These are phyloP conservation scores for Egretta garzetta DNA, from an alignment of 2,113 vertebrate genomes.

Conservation along the genomic window DNA sequence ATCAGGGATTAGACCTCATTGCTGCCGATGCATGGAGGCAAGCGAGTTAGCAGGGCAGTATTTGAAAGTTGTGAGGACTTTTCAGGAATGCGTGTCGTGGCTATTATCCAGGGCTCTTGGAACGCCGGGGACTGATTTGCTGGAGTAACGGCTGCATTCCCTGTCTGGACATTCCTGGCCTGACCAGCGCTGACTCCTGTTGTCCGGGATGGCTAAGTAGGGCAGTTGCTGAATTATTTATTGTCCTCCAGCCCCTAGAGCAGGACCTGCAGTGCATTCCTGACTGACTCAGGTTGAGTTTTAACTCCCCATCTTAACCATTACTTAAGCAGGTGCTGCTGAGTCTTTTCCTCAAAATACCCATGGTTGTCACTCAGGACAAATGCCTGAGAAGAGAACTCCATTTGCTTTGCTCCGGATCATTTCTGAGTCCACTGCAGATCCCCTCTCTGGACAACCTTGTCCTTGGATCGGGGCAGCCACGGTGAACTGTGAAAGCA, in stretches of 20 bases:
- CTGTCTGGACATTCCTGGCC: background rate
- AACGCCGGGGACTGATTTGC: background rate
- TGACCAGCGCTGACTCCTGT: background rate
- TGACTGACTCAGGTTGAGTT: background rate
- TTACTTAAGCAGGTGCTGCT: background rate
- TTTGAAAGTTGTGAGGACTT: background rate
- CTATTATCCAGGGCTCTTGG: background rate
- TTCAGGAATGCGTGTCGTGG: background rate
- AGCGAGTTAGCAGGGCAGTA: background rate
- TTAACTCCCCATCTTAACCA: background rate
- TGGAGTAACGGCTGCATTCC: background rate
- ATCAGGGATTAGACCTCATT: rapidly evolving
- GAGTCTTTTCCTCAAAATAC: background rate
- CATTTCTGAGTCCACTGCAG: background rate
- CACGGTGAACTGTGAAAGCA: background rate
- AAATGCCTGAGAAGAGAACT: background rate
- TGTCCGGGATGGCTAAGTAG: background rate
- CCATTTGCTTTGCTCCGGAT: background rate
- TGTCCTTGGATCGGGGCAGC: background rate
- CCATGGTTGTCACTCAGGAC: background rate
- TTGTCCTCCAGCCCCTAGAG: background rate
- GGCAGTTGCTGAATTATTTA: background rate
- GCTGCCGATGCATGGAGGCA: too few species aligned
- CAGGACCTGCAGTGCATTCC: background rate
- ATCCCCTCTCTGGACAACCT: background rate